phyloP scores from a whole-genome alignment of 2,113 vertebrate genomes.

The Triplophysa tibetana region DNA sequence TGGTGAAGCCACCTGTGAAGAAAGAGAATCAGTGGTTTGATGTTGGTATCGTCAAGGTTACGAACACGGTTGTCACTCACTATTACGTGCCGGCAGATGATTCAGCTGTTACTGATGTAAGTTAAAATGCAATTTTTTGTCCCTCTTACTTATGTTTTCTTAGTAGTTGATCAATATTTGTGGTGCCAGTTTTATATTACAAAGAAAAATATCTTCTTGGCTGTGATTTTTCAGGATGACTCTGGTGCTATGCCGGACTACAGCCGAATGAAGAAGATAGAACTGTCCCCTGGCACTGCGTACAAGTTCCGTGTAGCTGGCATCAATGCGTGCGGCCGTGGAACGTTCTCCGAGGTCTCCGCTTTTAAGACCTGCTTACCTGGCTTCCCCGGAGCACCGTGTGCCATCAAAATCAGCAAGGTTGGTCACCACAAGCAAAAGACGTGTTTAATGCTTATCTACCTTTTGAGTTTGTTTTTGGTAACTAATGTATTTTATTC shows the following conservation, averaged over 20 bases:
- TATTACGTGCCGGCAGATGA: slow-evolving; percentile 78
- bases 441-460: background rate
- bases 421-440: slow-evolving; percentile 50
- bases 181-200: no score
- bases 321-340: slow-evolving; percentile 79
- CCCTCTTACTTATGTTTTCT: no score
- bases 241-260: slow-evolving; percentile 73
- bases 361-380: slow-evolving; percentile 84
- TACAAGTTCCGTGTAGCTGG: slow-evolving; percentile 83
- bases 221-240: slow-evolving; percentile 69
- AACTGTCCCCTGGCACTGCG: slow-evolving; percentile 80
- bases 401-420: slow-evolving; percentile 86
- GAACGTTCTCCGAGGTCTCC: slow-evolving; percentile 80
- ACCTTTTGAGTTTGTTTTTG: background rate
- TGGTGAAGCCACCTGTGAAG: slow-evolving; percentile 75
- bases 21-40: slow-evolving; percentile 85
- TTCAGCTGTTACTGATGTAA: slow-evolving; percentile 57
- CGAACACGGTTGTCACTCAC: slow-evolving; percentile 80
- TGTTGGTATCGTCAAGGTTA: slow-evolving; percentile 80
- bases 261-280: slow-evolving; percentile 78
- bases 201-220: no score
- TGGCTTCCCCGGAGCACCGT: slow-evolving; percentile 81
- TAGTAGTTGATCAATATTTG: no score
- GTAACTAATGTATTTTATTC: background rate
- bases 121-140: background rate